These are phyloP conservation scores for Conopomorpha cramerella DNA, from an alignment of 1,140 invertebrate genomes.

Conservation along the genomic window DNA sequence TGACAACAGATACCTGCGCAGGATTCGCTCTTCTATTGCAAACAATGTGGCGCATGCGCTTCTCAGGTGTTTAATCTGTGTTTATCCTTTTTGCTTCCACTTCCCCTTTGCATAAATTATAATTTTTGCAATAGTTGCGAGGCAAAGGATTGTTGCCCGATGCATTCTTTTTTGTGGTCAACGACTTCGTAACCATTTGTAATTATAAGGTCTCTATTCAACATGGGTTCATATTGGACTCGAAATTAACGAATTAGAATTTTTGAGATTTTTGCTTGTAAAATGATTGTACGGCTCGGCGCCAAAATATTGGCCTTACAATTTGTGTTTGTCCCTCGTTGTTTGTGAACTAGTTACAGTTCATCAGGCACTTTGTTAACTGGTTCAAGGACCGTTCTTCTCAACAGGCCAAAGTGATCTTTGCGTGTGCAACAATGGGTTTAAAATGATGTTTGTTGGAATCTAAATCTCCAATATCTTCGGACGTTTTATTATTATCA, in stretches of 20 bases:
- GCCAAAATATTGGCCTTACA: too few relatives aligned
- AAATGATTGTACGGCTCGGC: too few relatives aligned
- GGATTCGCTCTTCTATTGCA: slow-evolving; percentile 20
- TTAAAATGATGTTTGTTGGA: slow-evolving; percentile 17
- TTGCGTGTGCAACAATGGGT: slow-evolving; percentile 19
- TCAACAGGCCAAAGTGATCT: slow-evolving; percentile 16
- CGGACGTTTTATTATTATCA: slow-evolving; percentile 5
- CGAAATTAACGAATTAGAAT: too few relatives aligned
- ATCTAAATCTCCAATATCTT: slow-evolving; percentile 7
- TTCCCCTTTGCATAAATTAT: slow-evolving; percentile 58
- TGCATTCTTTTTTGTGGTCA: too few relatives aligned
- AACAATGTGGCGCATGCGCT: slow-evolving; percentile 33
- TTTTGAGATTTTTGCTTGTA: too few relatives aligned
- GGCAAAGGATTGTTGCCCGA: too few relatives aligned
- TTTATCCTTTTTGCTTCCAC: slow-evolving; percentile 44
- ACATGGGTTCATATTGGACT: too few relatives aligned
- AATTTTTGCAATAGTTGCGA: slow-evolving; percentile 28
- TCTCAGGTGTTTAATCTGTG: slow-evolving; percentile 54
- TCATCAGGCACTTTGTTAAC: slow-evolving; percentile 45
- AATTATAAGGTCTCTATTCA: too few relatives aligned
- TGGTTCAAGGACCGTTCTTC: slow-evolving; percentile 22
- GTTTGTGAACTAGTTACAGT: slow-evolving; percentile 30
- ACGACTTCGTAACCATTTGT: too few relatives aligned
- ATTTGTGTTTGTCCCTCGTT: slow-evolving; percentile 25
- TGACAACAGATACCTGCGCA: slow-evolving; percentile 16